Base-by-base conservation (phyloP, 2,888 invertebrate species). In the Tortrix viridana region DNA sequence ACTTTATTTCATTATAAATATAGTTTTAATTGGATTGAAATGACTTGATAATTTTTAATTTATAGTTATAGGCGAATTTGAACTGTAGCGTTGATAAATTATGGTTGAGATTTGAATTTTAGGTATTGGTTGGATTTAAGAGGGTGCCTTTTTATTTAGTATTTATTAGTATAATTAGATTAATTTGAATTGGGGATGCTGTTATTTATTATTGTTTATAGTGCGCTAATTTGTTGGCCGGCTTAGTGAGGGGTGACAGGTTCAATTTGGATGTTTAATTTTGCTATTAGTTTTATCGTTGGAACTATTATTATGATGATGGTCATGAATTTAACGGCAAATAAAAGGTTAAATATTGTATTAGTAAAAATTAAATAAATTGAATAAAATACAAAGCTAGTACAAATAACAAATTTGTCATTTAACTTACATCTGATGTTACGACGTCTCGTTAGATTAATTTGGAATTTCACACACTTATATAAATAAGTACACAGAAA, bases 151-250 rank as follows among this genome's bases (percentile, higher is more conserved):
- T 53, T 62, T 70, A 72, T 71, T 72, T 68, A 71, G 69, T 74
- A 72, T 72, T 71, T 70, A 71, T 71, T 67, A 70, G 71, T 53
- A 71, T 65, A 69, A 73, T 71, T 70, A 70, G 60, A 65, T 70
- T 70, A 70, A 73, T 67, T 63, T 59, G 67, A 69, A 69, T 67
- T 71, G 66, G 75, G 75, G 71, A 71, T 74, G 62, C 64, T 65
- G 61, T 67, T 60, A 66, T 68, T 68, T 64, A 68, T 67, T 68
- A 61, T 67, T 69, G 64, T 68, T 63, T 70, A 73, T 75, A 72
- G 75, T 74, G 66, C 49, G 65, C 66, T 74, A 74, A 79, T 79
- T 79, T 77, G 79, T 81, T 81, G 80, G 74, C 74, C 62, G 61
- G 65, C 65, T 62, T 60, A 54, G 53, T 38, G 56, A 58, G 57